These are phyloP conservation scores for Connochaetes taurinus DNA, from an alignment of 2,113 vertebrate species.

Conservation along the genomic window DNA sequence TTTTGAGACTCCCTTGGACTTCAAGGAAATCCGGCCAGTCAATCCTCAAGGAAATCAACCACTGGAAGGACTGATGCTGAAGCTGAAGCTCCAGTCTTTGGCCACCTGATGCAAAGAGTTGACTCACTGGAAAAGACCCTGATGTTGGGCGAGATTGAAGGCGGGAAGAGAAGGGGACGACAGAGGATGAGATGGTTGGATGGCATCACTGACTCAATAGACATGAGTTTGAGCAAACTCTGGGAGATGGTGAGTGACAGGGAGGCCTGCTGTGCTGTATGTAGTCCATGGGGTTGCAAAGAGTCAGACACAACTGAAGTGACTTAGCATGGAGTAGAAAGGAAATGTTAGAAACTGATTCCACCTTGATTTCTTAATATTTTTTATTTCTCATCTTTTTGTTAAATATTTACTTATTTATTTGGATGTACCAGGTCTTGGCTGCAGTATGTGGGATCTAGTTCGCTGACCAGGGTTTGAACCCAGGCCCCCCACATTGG, in stretches of 20 bases:
- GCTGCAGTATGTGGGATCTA: background rate
- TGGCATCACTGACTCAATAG: background rate
- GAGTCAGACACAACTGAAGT: background rate
- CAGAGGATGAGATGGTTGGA: background rate
- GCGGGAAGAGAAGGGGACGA: background rate
- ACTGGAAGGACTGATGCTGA: background rate
- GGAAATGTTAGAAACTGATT: background rate
- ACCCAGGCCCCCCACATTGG: accelerated
- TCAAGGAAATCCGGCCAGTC: background rate
- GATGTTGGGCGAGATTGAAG: background rate
- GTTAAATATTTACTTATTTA: background rate
- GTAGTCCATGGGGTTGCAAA: background rate
- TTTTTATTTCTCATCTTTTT: background rate
- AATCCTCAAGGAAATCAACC: background rate
- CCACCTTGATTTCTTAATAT: background rate
- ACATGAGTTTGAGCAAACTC: background rate
- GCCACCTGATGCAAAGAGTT: background rate
- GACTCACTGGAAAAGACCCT: background rate
- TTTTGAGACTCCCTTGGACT: background rate
- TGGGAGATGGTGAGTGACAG: background rate
- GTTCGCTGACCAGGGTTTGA: background rate
- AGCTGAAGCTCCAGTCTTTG: background rate
- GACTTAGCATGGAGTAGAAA: background rate
- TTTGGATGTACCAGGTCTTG: background rate
- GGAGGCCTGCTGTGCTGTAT: accelerated